Evolutionary conservation across 2,113 vertebrate species (phyloP), one percentile per base, ranked within the genome.

Genomic region (Gobiocypris rarus): DNA sequence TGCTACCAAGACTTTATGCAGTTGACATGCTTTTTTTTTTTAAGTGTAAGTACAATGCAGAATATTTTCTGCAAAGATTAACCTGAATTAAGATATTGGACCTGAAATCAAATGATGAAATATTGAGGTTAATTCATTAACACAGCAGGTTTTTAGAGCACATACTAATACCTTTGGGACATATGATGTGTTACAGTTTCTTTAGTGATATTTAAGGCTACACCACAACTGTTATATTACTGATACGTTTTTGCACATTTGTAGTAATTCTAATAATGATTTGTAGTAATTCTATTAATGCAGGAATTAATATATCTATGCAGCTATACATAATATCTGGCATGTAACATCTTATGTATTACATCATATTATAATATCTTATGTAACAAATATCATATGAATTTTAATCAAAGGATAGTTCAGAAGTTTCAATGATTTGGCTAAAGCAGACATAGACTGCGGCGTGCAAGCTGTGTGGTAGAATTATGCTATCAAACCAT

Each of bases 71-170:
- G 41, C 43, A 48, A 26, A 73, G 22, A 74, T 50, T 45, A 48
- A 48, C 10, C 48, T 50, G 17, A 43, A 50, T 7, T 13, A 74
- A 9, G 14, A 48, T 45, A 50, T 26, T 48, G 71, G 3, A 50
- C 13, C 43, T 74, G 43, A 50, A 50, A 48, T 26, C 14, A 50
- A 74, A 74, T 48, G 1, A 26, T 50, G 24, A 74, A 26, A 26
- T 28, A 74, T 50, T 50, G 14, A 74, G 71, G 13, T 48, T 50
- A 74, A 74, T 74, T 50, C n/a, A 50, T 48, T 74, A 48, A 48
- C 43, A 74, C 38, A 41, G 71, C 13, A 50, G 43, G 71, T 28
- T 74, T 74, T 26, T 74, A 74, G 71, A 74, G 22, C 71, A 74
- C n/a, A 50, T n/a, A 45, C 45, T 50, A 50, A 48, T 50, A 50